Percentiles rank a stretch among this genome's conserved stretches.
phyloP scores from a whole-genome alignment of 2,888 invertebrate genomes.

The Campoplex nolae region DNA sequence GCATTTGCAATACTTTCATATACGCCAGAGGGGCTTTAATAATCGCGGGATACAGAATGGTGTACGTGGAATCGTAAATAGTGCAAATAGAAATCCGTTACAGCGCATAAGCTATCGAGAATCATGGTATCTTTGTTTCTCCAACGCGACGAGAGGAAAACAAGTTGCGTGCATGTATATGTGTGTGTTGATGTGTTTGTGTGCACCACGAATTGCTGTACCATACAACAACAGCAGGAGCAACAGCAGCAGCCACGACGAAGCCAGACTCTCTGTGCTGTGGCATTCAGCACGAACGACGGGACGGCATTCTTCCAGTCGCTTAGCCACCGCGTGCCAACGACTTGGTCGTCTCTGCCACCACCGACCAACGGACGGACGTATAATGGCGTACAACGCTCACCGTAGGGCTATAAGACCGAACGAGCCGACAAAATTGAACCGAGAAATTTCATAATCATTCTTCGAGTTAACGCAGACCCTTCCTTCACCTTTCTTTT shows the following conservation, averaged over 20 bases:
- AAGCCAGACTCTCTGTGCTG: slow-evolving; percentile 35
- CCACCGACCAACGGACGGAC: slow-evolving; percentile 69
- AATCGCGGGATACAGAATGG: slow-evolving; percentile 65
- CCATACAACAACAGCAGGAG: slow-evolving; percentile 49
- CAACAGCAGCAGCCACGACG: slow-evolving; percentile 37
- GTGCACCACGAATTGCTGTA: slow-evolving; percentile 25
- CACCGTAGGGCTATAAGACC: slow-evolving; percentile 59
- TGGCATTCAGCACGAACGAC: slow-evolving; percentile 75
- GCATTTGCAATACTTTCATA: slow-evolving; percentile 64
- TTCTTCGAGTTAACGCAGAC: slow-evolving; percentile 59
- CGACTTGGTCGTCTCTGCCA: slow-evolving; percentile 68
- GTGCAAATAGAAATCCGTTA: slow-evolving; percentile 80
- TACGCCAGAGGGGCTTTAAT: slow-evolving; percentile 65
- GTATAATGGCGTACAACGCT: slow-evolving; percentile 63
- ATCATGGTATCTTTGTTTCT: slow-evolving; percentile 51
- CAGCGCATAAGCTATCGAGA: slow-evolving; percentile 75
- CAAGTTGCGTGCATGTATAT: slow-evolving; percentile 43
- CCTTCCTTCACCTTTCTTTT: slow-evolving; percentile 32
- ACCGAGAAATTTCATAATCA: slow-evolving; percentile 68
- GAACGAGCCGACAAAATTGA: slow-evolving; percentile 65
- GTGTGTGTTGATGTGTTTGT: not conserved
- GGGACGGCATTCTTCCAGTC: slow-evolving; percentile 80
- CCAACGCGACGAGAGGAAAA: slow-evolving; percentile 47
- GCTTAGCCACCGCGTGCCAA: slow-evolving; percentile 77
- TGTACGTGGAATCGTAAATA: slow-evolving; percentile 75